Percentiles rank a stretch among this genome's conserved stretches.
phyloP scores from a whole-genome alignment of 2,888 invertebrate genomes.

The Spicauda simplicius region DNA sequence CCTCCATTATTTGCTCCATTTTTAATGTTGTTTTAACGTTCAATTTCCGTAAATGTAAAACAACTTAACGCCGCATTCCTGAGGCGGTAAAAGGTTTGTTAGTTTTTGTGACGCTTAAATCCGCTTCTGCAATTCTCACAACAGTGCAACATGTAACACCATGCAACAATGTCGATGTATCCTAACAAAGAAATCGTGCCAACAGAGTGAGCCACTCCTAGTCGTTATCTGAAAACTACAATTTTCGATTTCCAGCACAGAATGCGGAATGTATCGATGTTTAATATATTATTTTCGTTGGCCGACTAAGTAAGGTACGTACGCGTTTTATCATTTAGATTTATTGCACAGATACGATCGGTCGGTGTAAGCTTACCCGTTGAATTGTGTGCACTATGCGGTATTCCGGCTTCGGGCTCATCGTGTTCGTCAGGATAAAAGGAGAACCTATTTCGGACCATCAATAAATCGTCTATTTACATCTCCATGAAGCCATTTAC shows the following conservation, averaged over 20 bases:
- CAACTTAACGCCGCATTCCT: conserved; percentile 6
- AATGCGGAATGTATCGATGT: conserved; percentile 55
- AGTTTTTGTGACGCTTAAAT: neutral
- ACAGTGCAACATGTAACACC: neutral
- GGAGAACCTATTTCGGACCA: conserved; percentile 23
- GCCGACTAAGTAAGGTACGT: conserved; percentile 52
- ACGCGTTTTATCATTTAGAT: conserved; percentile 73
- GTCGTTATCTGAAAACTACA: conserved; percentile 37
- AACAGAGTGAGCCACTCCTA: neutral
- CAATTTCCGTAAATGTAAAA: neutral
- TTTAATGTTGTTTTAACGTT: neutral
- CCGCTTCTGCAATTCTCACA: conserved; percentile 1
- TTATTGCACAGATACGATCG: conserved; percentile 79
- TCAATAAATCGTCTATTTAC: conserved; percentile 17
- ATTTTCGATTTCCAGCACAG: conserved; percentile 50
- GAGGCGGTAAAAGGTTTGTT: neutral
- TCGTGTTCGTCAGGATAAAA: conserved; percentile 39
- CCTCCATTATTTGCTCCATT: neutral
- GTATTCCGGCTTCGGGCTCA: conserved; percentile 53
- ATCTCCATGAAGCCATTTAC: neutral
- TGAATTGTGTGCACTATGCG: conserved; percentile 63
- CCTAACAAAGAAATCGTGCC: conserved; percentile 8
- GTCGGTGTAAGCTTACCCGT: conserved; percentile 66
- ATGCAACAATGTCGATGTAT: conserved; percentile 10
- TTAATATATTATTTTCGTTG: conserved; percentile 57